Evolutionary conservation across 2,113 vertebrate species (phyloP).

Genomic region (Chaetorhynchus papuensis): DNA sequence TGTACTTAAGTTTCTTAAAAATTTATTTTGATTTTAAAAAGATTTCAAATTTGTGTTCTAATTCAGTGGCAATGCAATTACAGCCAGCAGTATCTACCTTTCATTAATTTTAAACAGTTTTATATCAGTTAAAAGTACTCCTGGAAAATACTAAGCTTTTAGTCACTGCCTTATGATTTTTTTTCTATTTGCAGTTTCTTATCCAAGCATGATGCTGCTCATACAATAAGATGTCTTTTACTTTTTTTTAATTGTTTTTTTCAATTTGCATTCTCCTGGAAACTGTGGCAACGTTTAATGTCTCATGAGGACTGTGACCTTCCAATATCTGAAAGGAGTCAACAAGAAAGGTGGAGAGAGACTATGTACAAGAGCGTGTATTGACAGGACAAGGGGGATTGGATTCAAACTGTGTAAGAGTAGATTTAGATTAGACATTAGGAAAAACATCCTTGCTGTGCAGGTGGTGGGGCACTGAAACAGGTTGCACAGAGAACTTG

Average conservation of each 20-base stretch:
- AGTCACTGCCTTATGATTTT: not conserved
- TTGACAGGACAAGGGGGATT: not conserved
- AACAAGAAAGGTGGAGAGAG: not conserved
- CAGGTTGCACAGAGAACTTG: not conserved
- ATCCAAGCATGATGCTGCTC: not conserved
- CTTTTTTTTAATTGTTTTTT: not conserved
- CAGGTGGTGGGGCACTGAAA: rapidly evolving
- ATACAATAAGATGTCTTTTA: not conserved
- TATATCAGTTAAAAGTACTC: not conserved
- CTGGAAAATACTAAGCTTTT: not conserved
- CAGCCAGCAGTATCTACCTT: rapidly evolving
- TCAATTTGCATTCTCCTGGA: not conserved
- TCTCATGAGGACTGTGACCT: not conserved
- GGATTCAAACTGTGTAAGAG: not conserved
- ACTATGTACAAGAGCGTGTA: too few species aligned
- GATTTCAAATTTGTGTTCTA: not conserved
- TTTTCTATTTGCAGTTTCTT: not conserved
- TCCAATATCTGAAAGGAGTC: not conserved
- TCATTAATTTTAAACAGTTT: not conserved
- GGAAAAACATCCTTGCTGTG: not conserved
- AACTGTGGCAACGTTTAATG: not conserved
- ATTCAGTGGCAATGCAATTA: not conserved
- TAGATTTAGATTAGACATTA: not conserved
- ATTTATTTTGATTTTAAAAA: not conserved
- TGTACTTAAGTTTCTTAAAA: not conserved